A percentile compares a stretch with the other conserved stretches of the same genome.
Evolutionary conservation across 2,888 invertebrate species (phyloP).

Genomic region (Cataglyphis altisquamis): DNA sequence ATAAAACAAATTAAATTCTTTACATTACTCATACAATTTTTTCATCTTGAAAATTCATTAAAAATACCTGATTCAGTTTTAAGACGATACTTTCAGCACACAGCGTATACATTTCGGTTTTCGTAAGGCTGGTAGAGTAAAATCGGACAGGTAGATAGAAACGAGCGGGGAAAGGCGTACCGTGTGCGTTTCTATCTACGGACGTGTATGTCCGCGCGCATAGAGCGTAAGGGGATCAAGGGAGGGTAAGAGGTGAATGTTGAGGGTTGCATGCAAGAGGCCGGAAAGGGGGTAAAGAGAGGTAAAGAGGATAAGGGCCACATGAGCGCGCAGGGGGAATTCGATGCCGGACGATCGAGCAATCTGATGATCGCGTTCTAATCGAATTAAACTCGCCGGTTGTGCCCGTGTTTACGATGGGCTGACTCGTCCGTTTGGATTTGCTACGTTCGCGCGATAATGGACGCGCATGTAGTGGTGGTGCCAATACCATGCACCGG

Average conservation of each 20-base stretch:
- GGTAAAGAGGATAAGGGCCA: slow-evolving; percentile 29
- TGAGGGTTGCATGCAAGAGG: slow-evolving; percentile 36
- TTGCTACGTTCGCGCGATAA: slow-evolving; percentile 73
- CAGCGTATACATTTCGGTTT: slow-evolving; percentile 14
- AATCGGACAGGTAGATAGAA: slow-evolving; percentile 42
- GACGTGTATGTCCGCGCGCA: slow-evolving; percentile 14
- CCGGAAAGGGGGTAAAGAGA: slow-evolving; percentile 28
- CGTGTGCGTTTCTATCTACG: slow-evolving; percentile 27
- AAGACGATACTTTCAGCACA: slow-evolving; percentile 13
- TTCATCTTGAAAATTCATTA: background rate
- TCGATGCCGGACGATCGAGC: slow-evolving; percentile 72
- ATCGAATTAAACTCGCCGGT: slow-evolving; percentile 75
- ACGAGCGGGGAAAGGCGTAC: background rate
- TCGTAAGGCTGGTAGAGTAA: slow-evolving; percentile 25
- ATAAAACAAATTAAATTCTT: slow-evolving; percentile 1
- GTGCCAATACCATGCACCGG: slow-evolving; percentile 31
- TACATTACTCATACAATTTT: background rate
- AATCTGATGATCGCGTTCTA: slow-evolving; percentile 75
- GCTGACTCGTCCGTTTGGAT: slow-evolving; percentile 75
- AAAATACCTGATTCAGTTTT: slow-evolving; percentile 11
- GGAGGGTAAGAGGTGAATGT: slow-evolving; percentile 40
- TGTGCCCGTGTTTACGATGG: slow-evolving; percentile 73
- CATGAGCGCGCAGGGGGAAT: slow-evolving; percentile 63
- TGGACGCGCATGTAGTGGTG: slow-evolving; percentile 54
- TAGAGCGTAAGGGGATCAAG: slow-evolving; percentile 7